Conservation (phyloP, 1,140 invertebrate genomes). For the Pentalonia nigronervosa region DNA sequence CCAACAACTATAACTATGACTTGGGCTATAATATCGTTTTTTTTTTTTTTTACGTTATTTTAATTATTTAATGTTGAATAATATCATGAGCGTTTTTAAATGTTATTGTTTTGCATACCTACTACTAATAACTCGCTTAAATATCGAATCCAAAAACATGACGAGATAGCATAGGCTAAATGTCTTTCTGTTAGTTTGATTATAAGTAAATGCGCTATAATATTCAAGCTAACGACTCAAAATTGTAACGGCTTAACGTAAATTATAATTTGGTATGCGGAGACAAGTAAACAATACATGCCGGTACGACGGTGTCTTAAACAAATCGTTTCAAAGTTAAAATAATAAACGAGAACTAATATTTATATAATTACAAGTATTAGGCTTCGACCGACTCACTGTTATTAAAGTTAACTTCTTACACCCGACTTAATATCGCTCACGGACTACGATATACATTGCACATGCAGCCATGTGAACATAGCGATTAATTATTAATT, state of each 20-base stretch:
- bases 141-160: too few relatives aligned
- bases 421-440: background rate
- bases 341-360: background rate
- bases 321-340: background rate
- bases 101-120: background rate
- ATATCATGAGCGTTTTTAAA: background rate
- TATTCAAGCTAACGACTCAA: background rate
- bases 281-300: background rate
- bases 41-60: background rate
- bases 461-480: background rate
- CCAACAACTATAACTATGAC: background rate
- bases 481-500: background rate
- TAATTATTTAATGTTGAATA: background rate
- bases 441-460: background rate
- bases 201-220: too few relatives aligned
- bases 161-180: background rate
- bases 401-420: background rate
- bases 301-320: background rate
- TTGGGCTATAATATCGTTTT: too few relatives aligned
- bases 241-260: background rate
- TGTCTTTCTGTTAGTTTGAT: too few relatives aligned
- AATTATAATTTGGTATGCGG: background rate
- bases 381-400: background rate
- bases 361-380: background rate
- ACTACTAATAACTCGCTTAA: background rate